Base-by-base conservation (phyloP, 2,888 invertebrate genomes). In the Anthophora plumipes region DNA sequence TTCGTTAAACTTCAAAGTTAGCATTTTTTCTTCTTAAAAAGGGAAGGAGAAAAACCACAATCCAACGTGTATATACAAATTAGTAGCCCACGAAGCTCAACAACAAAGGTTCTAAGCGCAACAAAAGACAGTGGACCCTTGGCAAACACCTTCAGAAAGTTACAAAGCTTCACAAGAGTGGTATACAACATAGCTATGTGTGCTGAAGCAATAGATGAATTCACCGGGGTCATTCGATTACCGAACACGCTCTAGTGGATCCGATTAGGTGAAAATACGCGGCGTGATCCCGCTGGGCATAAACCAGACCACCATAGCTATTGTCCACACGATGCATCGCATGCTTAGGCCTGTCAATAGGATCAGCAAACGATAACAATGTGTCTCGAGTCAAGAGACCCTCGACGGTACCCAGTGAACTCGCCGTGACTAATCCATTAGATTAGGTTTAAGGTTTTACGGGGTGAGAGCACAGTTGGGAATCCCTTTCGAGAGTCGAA, bases 351-450 rank as follows among this genome's bases (percentile, higher is more conserved):
- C 80, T 79, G 87, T 84, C 89, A 88, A 89, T 88, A 84, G 90
- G 90, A 91, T 90, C 89, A 89, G 80, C 37, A 72, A 25, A 57
- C 77, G 82, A 85, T 80, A 82, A 89, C 91, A 91, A 90, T 91
- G 85, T 84, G 86, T 85, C 85, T 77, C 90, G 90, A 91, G 92
- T 92, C 92, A 91, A 92, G 91, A 90, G 90, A 89, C 87, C 89
- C 87, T 87, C 79, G 81, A 80, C 64, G 50, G 76, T 3, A 4
- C 69, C 77, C 71, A 81, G n/a, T 71, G 82, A 81, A 86, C 82
- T 84, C 73, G 63, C 63, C 81, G 76, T 55, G 74, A 80, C 77
- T 88, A 88, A 88, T 89, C 87, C 86, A 74, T 72, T 84, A 88
- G 85, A 89, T 88, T 85, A 89, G 78, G 82, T 81, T 73, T 84